Evolutionary conservation across 2,888 invertebrate species (phyloP), one percentile per base, ranked within the genome.

Genomic region (Chelonus formosanus): DNA sequence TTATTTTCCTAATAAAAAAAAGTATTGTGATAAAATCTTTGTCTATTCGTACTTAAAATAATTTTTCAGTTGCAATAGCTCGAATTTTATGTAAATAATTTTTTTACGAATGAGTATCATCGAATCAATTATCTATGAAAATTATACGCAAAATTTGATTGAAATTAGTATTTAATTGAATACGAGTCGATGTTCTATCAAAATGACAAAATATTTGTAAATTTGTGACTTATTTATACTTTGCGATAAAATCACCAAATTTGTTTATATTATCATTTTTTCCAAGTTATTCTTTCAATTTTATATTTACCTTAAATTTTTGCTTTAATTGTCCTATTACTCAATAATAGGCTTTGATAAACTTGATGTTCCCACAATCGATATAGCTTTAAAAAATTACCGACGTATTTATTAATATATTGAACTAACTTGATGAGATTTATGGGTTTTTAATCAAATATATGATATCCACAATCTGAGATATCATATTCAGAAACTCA

Each of bases 121-220:
- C 48, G 48, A 48, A 48, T 48, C 4, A 48, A 48, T 48, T 48
- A 6, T 5, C 48, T 48, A 48, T 31, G 20, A 20, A 48, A 20
- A 20, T 20, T 20, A 20, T 20, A 20, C 1, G 20, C 20, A 20
- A 20, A 20, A 20, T 20, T 20, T 20, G 2, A 20, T 20, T 20
- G 20, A 20, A 20, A 48, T 48, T 10, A 48, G 31, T 48, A 48
- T 20, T 48, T 31, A 48, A 20, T 48, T 20, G 44, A 31, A 32
- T 57, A 57, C 45, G n/a, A 57, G 44, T 57, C n/a, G 32, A 45
- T 57, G 43, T 57, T 32, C 45, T 31, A 57, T 5, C 32, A 45
- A 44, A 57, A 32, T 56, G 56, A 56, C 56, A 56, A 43, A 56
- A 50, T 60, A 60, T 43, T 31, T 32, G 43, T 43, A 52, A 31